Evolutionary conservation across 37 sponge, comb jelly and placozoan genomes (phyloP), one percentile per base, ranked within the genome.

Genomic region (Chondrosia reniformis): DNA sequence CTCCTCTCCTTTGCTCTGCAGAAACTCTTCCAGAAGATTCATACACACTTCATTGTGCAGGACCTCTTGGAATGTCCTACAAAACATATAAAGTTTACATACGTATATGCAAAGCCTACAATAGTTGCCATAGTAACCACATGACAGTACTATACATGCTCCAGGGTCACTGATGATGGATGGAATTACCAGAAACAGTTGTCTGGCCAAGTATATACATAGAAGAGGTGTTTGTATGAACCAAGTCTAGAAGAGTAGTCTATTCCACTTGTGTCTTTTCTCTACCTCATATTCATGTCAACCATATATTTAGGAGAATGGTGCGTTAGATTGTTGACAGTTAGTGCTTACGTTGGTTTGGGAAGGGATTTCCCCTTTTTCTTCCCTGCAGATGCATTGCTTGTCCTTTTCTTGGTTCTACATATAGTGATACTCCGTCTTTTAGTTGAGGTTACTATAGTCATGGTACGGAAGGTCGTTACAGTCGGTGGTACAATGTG

Each of bases 41-140:
- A 84, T 36, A 36, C 85, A 85, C 3, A 52, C 45, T 0, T 45
- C 5, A 38, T 88, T 74, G 28, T 82, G 80, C 46, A 92, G 57
- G 10, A 92, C 38, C 36, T 88, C 85, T 27, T 37, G 41, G 28
- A 87, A 83, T 21, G 43, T 66, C 62, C 92, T 91, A 40, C 37
- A 67, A 19, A 30, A 25, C 22, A 55, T 21, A 28, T 15, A 10
- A 10, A 45, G 46, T n/a, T n/a, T n/a, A n/a, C n/a, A n/a, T n/a
- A n/a, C n/a, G n/a, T n/a, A n/a, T n/a, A n/a, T n/a, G n/a, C n/a
- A n/a, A n/a, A n/a, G n/a, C n/a, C n/a, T n/a, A n/a, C n/a, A n/a
- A n/a, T n/a, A n/a, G n/a, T n/a, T n/a, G n/a, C n/a, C n/a, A n/a
- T n/a, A n/a, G n/a, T n/a, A n/a, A n/a, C n/a, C n/a, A n/a, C n/a